Evolutionary conservation across 1,140 invertebrate species (phyloP).

Genomic region (Procambarus virginalis): DNA sequence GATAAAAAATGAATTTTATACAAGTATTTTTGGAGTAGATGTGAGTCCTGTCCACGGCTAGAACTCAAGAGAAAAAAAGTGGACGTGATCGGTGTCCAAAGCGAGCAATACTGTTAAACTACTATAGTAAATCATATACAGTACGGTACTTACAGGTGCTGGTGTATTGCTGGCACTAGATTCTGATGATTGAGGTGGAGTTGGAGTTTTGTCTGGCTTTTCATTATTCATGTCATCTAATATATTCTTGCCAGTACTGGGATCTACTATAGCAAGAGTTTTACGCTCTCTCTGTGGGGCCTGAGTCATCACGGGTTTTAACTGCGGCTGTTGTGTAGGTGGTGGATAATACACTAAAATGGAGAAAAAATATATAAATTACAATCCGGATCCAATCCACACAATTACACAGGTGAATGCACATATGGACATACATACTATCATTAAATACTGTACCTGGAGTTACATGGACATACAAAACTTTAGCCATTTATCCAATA

Average conservation of each 20-base stretch:
- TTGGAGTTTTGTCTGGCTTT: constrained; percentile 52
- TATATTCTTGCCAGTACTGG: constrained; percentile 61
- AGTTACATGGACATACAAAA: too few relatives aligned
- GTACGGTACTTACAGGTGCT: constrained; percentile 47
- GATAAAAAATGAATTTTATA: too few relatives aligned
- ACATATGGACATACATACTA: too few relatives aligned
- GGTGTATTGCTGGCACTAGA: constrained; percentile 62
- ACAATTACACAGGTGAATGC: too few relatives aligned
- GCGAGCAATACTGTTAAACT: too few relatives aligned
- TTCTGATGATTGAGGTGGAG: constrained; percentile 51
- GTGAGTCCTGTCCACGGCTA: too few relatives aligned
- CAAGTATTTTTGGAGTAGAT: too few relatives aligned
- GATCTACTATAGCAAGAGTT: constrained; percentile 49
- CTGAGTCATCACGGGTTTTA: constrained; percentile 26
- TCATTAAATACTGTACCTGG: too few relatives aligned
- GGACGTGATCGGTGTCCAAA: too few relatives aligned
- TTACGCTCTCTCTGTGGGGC: constrained; percentile 46
- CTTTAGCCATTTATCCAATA: too few relatives aligned
- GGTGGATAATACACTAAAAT: constrained; percentile 50
- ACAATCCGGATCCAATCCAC: too few relatives aligned
- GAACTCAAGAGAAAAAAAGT: too few relatives aligned
- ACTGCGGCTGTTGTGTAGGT: constrained; percentile 21
- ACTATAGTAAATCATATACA: not conserved
- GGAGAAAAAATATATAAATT: constrained; percentile 1
- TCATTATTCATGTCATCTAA: constrained; percentile 61